phyloP scores from a whole-genome alignment of 2,113 vertebrate species.

The Nibea coibor region DNA sequence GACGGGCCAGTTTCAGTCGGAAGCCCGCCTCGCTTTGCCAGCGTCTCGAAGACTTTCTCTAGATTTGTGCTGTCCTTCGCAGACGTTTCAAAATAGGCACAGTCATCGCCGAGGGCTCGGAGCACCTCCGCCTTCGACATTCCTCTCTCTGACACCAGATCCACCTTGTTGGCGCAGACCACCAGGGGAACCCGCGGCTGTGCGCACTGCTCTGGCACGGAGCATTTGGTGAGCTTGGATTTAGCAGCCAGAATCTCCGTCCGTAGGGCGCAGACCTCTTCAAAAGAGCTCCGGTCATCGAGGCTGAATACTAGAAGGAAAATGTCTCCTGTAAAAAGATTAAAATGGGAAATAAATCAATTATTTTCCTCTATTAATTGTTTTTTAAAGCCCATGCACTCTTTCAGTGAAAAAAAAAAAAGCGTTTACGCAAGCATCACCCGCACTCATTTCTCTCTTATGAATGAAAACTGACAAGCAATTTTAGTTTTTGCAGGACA shows the following conservation, averaged over 20 bases:
- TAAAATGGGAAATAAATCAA: background rate
- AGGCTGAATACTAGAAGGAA: slow-evolving; percentile 85
- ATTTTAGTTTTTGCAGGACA: background rate
- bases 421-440: background rate
- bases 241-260: slow-evolving; percentile 82
- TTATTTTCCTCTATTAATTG: background rate
- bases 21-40: slow-evolving; percentile 81
- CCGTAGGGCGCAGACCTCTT: slow-evolving; percentile 80
- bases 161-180: slow-evolving; percentile 84
- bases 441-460: background rate
- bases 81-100: slow-evolving; percentile 83
- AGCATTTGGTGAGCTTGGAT: slow-evolving; percentile 73
- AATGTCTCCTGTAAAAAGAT: slow-evolving; percentile 79
- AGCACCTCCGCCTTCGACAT: slow-evolving; percentile 72
- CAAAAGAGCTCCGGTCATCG: slow-evolving; percentile 82
- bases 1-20: slow-evolving; percentile 83
- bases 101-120: slow-evolving; percentile 70
- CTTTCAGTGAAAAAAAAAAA: background rate
- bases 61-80: slow-evolving; percentile 83
- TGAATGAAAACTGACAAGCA: background rate
- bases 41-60: slow-evolving; percentile 81
- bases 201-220: slow-evolving; percentile 42
- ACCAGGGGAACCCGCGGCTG: slow-evolving; percentile 72
- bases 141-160: slow-evolving; percentile 66
- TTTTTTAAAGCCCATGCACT: background rate